Base-by-base conservation (phyloP, 2,888 invertebrate genomes). In the Ophioninae sp. region DNA sequence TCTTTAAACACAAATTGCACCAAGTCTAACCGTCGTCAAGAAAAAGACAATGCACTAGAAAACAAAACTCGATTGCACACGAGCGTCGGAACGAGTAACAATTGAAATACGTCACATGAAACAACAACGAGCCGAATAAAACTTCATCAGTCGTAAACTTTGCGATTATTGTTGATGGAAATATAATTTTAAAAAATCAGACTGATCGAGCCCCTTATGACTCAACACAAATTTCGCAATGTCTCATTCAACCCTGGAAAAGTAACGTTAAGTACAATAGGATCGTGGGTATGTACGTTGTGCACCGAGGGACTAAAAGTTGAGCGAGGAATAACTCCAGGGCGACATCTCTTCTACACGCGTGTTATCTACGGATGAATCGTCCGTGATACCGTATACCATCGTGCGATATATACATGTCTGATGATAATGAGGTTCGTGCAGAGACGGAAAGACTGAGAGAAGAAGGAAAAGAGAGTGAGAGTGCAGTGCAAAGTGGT, bases 341-440 rank as follows among this genome's bases (percentile, higher is more conserved):
- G 61, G 61, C 17, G 17, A 50, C 8, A 13, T 21, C 62, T 50
- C 6, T 74, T 64, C 62, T 74, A 62, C 62, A 30, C 61, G 44
- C 13, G 37, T 20, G 13, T 74, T 13, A 7, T 73, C 61, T 37
- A 41, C 30, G 62, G 50, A 50, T 74, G 62, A 50, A 74, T 50
- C 30, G 10, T 74, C 30, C 13, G 62, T 50, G 62, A 74, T 62
- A 44, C 41, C 17, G 41, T 62, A 62, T 62, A 62, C 73, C 50
- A 73, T 64, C 61, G 73, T 74, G 62, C 30, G 73, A 74, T 74
- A 57, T 65, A 41, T 79, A 56, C 64, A 79, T 61, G 44, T 84
- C 72, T 76, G 81, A 75, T 81, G 84, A 81, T 84, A 81, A 75
- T 50, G 50, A 68, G 81, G 75, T 39, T 68, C 70, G 84, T 84